Base-by-base conservation (phyloP, 2,888 invertebrate species). In the Chalcis sispes region DNA sequence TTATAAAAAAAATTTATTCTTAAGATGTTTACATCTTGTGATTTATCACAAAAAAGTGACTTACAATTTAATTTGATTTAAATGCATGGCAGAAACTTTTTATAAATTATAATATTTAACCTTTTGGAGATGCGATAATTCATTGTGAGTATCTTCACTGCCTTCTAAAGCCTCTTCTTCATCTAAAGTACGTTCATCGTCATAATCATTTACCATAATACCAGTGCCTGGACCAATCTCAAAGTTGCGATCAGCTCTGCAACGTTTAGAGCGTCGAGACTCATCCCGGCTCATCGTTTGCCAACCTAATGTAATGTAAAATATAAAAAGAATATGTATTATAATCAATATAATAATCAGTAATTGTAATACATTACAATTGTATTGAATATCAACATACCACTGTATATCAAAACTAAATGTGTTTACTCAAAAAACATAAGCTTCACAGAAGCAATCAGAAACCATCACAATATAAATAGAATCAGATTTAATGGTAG, bases 141-240 rank as follows among this genome's bases (percentile, higher is more conserved):
- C 98, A 84, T 95, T 95, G 84, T 94, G 93, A 61, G 95, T 94
- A 89, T 97, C 97, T 89, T 96, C 96, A 79, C 94, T 94, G 83
- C 95, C 95, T 82, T 96, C 97, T 88, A 98, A 90, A 64, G 96
- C 97, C 91, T 98, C 98, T 91, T 98, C 98, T 90, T 98, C 98
- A 89, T 98, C 98, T 87, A 98, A 89, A 78, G 98, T 98, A 88
- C 96, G 93, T 89, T 98, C 98, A 91, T 98, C 98, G 89, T 98
- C 98, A 90, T 96, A 98, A 90, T 98, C 98, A 92, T 98, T 96
- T 80, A 98, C 95, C 92, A 98, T 94, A 97, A 98, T 97, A 89
- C 98, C 98, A 87, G 96, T 94, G 80, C 96, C 94, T 79, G 98
- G 97, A 89, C 97, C 97, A 91, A 98, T 97, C 85, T 95, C 87